Evolutionary conservation across 2,797 vertebrate species (phyloP), one percentile per base, ranked within the genome.

Genomic region (Mormyrops boulengeri): DNA sequence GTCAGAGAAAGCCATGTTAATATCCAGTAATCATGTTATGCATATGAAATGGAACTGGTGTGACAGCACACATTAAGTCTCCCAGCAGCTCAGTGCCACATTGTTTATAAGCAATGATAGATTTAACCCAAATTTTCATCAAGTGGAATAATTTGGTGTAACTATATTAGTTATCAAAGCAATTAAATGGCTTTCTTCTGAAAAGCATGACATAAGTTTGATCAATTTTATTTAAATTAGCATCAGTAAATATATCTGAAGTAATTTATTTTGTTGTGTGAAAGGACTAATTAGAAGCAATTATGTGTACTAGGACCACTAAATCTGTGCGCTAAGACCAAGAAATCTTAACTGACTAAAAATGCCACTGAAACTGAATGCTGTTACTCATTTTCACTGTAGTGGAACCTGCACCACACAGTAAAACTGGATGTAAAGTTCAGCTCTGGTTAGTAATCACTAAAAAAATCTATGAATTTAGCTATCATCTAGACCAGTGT

Each of bases 11-110:
- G 52, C 87, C 57, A 50, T 88, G 90, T 80, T 90, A 87, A 90
- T 90, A 89, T 89, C 66, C 90, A 49, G 84, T 87, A 90, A 90
- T 90, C 82, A 89, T 88, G 47, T 73, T 87, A 89, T 88, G 90
- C 90, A 90, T 89, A 66, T 73, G 82, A 88, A 90, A 89, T 89
- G 69, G 88, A 86, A 89, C 85, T 90, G 88, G 47, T 47, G 84
- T 86, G 88, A 88, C 82, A 90, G 88, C 82, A 47, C 47, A 62
- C 82, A 90, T 89, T 73, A 86, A 88, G 60, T 30, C 88, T 26
- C 60, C 62, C 49, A 26, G 12, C 26, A 85, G 34, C 26, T 69
- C 62, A 77, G 30, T 60, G 44, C 50, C 47, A 82, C 44, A 85
- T 85, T 85, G 87, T 88, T 90, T 62, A 85, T 88, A 22, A 38